phyloP scores from a whole-genome alignment of 92 coral and sea anemone species.

The Paramuricea clavata region DNA sequence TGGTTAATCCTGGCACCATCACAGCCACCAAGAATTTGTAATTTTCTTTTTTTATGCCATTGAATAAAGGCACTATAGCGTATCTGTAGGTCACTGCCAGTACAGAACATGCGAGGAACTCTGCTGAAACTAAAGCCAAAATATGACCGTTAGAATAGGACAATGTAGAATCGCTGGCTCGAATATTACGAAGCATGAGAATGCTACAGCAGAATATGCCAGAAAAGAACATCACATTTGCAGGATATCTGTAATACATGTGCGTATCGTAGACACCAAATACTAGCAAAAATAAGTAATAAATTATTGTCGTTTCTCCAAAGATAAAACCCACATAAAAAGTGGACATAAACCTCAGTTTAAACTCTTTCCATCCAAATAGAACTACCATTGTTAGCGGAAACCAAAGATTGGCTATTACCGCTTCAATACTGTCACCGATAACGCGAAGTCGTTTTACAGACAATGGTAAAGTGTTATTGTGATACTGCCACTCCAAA shows the following conservation, averaged over 20 bases:
- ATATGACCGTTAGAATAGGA: neutral
- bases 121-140: neutral
- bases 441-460: neutral
- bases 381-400: neutral
- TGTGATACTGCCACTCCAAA: neutral
- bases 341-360: neutral
- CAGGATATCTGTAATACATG: neutral
- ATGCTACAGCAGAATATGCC: no score
- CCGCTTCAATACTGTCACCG: neutral
- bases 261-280: no score
- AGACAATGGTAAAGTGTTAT: neutral
- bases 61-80: no score
- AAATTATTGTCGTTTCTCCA: neutral
- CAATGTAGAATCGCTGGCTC: neutral
- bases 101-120: neutral
- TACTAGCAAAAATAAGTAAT: no score
- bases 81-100: slow-evolving; percentile 6
- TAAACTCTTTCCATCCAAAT: no score
- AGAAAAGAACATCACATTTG: neutral
- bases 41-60: slow-evolving; percentile 28
- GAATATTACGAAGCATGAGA: neutral
- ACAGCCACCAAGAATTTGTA: slow-evolving; percentile 67
- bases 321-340: neutral
- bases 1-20: no score
- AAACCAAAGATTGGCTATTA: neutral